Evolutionary conservation across 2,113 vertebrate species (phyloP).

Genomic region (Mormyrus iriodes): DNA sequence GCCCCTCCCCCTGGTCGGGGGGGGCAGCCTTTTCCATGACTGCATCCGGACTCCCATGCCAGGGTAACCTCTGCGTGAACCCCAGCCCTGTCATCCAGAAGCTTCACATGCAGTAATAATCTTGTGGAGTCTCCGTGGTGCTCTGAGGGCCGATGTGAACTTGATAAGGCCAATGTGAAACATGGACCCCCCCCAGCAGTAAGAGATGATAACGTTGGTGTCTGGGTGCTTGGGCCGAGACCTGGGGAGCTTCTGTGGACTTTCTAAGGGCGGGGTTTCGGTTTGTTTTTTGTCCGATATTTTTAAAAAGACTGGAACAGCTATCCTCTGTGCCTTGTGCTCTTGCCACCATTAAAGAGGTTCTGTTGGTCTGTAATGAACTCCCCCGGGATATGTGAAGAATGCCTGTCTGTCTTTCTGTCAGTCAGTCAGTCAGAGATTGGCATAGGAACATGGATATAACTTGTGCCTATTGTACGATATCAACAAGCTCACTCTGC

Average conservation of each 20-base stretch:
- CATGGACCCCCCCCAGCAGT: background rate
- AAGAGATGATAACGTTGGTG: background rate
- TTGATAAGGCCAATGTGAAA: background rate
- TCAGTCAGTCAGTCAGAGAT: background rate
- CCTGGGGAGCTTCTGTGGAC: background rate
- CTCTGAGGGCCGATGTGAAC: background rate
- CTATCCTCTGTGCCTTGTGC: no score
- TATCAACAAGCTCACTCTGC: background rate
- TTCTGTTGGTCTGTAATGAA: no score
- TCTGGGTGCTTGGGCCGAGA: background rate
- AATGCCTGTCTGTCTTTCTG: background rate
- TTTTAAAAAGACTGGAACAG: background rate
- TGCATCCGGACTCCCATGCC: background rate
- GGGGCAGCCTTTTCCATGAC: background rate
- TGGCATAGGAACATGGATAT: background rate
- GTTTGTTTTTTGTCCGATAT: background rate
- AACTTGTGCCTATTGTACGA: background rate
- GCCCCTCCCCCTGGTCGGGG: background rate
- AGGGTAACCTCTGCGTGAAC: background rate
- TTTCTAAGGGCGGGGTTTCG: background rate
- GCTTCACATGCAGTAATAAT: background rate
- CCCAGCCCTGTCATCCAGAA: background rate
- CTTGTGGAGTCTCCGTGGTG: background rate
- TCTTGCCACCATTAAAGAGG: no score
- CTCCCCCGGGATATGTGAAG: background rate